A percentile compares a stretch with the other conserved stretches of the same genome.
phyloP scores from a whole-genome alignment of 1,140 invertebrate genomes.

The Cydia pomonella region DNA sequence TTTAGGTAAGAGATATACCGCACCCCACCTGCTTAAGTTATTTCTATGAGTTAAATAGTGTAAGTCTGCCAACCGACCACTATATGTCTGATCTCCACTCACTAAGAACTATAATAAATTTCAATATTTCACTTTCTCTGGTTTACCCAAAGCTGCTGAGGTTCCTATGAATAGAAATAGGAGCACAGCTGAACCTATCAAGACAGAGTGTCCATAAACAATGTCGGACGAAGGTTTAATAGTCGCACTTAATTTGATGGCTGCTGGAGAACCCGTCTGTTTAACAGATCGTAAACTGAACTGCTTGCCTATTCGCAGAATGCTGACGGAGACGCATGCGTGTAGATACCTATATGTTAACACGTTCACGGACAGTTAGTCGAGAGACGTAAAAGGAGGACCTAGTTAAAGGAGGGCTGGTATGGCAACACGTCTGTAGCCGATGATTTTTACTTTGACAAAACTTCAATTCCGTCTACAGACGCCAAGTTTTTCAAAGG shows the following conservation, averaged over 20 bases:
- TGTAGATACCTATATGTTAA: too few relatives aligned
- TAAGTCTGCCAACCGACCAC: too few relatives aligned
- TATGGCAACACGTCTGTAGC: too few relatives aligned
- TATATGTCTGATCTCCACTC: not conserved
- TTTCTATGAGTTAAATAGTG: too few relatives aligned
- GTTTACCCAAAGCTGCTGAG: not conserved
- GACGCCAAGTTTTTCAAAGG: too few relatives aligned
- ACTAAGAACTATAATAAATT: not conserved
- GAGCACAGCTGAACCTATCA: not conserved
- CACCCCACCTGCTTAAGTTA: too few relatives aligned
- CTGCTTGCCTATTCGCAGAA: not conserved
- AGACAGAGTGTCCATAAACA: conserved; percentile 3
- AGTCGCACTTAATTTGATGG: conserved; percentile 23
- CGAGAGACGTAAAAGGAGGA: too few relatives aligned
- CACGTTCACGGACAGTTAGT: too few relatives aligned
- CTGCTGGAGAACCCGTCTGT: not conserved
- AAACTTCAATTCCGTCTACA: too few relatives aligned
- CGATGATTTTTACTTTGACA: too few relatives aligned
- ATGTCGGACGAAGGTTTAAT: conserved; percentile 12
- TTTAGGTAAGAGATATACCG: too few relatives aligned
- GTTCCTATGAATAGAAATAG: not conserved
- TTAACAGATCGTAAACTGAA: conserved; percentile 9
- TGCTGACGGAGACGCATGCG: not conserved
- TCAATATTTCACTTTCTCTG: not conserved
- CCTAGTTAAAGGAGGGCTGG: too few relatives aligned